Percentiles rank a stretch among this genome's conserved stretches.
These are phyloP conservation scores for Sylvia atricapilla DNA, from an alignment of 2,113 vertebrate species.

Conservation along the genomic window DNA sequence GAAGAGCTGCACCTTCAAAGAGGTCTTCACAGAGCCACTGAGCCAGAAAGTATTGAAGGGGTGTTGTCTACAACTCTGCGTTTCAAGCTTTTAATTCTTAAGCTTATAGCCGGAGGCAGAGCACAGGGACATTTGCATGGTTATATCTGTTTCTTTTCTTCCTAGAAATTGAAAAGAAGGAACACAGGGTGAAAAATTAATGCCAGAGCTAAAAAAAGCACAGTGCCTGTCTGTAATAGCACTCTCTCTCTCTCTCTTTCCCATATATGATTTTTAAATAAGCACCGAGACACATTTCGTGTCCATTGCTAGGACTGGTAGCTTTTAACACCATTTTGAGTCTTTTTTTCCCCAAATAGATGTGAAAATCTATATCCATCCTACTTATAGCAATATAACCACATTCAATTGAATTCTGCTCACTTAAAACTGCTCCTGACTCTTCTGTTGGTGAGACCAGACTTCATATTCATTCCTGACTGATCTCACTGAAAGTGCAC, in stretches of 20 bases:
- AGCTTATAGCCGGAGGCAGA: neutral
- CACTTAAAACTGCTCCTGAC: neutral
- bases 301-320: neutral
- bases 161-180: conserved; percentile 25
- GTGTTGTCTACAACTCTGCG: neutral
- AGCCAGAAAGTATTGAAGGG: conserved; percentile 1
- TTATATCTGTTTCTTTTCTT: conserved; percentile 8
- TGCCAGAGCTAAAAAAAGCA: conserved; percentile 32
- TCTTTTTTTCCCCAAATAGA: neutral
- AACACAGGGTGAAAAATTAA: conserved; percentile 43
- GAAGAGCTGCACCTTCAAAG: conserved; percentile 22
- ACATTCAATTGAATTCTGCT: neutral
- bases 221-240: neutral
- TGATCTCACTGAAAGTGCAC: neutral
- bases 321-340: neutral
- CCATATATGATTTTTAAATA: neutral
- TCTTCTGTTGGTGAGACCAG: neutral
- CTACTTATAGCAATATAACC: neutral
- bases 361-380: neutral
- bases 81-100: neutral
- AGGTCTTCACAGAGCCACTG: conserved; percentile 15
- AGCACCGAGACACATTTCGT: neutral
- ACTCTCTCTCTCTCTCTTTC: neutral
- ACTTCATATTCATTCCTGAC: neutral
- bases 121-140: conserved; percentile 17